phyloP scores from a whole-genome alignment of 2,797 vertebrate species.

The Sylvilagus floridanus region DNA sequence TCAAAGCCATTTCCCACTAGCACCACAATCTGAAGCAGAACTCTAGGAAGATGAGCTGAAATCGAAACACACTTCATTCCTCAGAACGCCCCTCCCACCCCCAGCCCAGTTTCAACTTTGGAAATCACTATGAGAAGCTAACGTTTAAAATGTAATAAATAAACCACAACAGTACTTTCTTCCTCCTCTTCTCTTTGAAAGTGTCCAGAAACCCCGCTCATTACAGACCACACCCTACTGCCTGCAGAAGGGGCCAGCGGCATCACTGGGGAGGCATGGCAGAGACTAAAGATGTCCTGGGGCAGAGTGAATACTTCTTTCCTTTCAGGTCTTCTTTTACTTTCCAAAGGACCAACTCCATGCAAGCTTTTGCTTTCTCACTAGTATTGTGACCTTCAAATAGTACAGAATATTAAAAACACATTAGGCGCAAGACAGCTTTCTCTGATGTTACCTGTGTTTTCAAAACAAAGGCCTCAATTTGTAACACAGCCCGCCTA shows the following conservation, averaged over 20 bases:
- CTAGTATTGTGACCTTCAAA: constrained; percentile 89
- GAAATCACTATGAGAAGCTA: background rate
- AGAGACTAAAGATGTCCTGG: background rate
- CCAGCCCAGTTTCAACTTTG: background rate
- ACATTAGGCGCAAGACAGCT: background rate
- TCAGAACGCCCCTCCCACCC: background rate
- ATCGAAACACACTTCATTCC: background rate
- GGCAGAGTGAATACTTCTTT: constrained; percentile 84
- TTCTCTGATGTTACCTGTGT: background rate
- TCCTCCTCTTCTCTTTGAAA: background rate
- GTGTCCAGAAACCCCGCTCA: background rate
- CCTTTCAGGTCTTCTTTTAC: constrained; percentile 91
- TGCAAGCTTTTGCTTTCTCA: constrained; percentile 89
- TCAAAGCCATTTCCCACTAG: background rate
- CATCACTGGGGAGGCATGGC: background rate
- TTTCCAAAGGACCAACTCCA: constrained; percentile 92
- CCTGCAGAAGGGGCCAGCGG: background rate
- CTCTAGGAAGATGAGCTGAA: background rate
- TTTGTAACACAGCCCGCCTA: background rate
- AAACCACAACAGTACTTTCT: background rate
- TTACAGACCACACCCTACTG: background rate
- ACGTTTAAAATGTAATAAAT: constrained; percentile 5
- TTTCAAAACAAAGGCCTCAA: background rate
- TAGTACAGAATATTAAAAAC: constrained; percentile 60
- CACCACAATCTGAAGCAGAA: background rate